A percentile compares a stretch with the other conserved stretches of the same genome.
Evolutionary conservation across 1,140 invertebrate species (phyloP).

Genomic region (Venustaconcha ellipsiformis): DNA sequence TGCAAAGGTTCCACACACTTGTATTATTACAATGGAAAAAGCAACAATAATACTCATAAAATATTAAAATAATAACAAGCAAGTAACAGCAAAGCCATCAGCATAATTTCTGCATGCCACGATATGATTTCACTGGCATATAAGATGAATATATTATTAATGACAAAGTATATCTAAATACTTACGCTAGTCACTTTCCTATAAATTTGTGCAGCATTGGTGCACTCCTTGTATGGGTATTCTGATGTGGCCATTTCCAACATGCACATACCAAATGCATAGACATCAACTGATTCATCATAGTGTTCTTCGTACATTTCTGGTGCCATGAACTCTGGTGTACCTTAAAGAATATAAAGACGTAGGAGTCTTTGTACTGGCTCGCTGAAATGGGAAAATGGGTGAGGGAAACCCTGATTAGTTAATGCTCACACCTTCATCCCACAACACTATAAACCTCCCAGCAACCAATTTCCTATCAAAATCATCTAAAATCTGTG

Average conservation of each 20-base stretch:
- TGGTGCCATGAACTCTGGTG: slow-evolving; percentile 99
- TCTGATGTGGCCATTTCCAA: slow-evolving; percentile 99
- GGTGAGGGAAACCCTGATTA: slow-evolving; percentile 49
- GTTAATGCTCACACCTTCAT: slow-evolving; percentile 9
- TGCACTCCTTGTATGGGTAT: slow-evolving; percentile 99
- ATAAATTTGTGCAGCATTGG: slow-evolving; percentile 98
- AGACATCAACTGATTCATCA: slow-evolving; percentile 99
- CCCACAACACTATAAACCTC: no score
- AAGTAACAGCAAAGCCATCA: no score
- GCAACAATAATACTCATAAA: no score
- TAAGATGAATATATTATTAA: no score
- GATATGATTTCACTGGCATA: no score
- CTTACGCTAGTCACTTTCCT: slow-evolving; percentile 96
- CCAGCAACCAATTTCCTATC: no score
- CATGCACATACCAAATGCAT: slow-evolving; percentile 99
- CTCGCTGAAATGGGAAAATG: slow-evolving; percentile 54
- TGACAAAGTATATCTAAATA: slow-evolving; percentile 25
- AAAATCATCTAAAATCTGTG: no score
- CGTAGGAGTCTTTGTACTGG: slow-evolving; percentile 53
- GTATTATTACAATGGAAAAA: no score
- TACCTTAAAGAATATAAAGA: slow-evolving; percentile 75
- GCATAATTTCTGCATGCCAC: no score
- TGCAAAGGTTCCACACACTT: no score
- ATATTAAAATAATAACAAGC: no score
- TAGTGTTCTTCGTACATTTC: slow-evolving; percentile 99